Percentiles rank a stretch among this genome's conserved stretches.
These are phyloP conservation scores for Heliocidaris erythrogramma DNA, from an alignment of 35 echinoderm and acorn worm species.

Conservation along the genomic window DNA sequence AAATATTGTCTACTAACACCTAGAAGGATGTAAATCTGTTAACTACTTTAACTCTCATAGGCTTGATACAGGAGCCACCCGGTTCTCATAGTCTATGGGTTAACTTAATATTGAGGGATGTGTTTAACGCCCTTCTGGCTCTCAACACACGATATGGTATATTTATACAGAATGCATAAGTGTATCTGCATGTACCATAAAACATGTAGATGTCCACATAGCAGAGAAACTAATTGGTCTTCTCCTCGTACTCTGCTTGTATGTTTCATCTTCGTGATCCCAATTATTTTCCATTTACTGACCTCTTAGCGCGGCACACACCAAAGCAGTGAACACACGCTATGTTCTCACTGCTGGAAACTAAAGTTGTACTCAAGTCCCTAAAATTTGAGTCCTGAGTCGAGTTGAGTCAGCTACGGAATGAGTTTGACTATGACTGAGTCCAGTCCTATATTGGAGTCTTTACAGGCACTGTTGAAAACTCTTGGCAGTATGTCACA, in stretches of 20 bases:
- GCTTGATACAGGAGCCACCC: too few species aligned
- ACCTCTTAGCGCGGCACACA: neutral
- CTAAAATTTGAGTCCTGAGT: neutral
- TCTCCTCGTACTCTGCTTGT: neutral
- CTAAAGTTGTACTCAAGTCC: neutral
- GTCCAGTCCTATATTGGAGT: too few species aligned
- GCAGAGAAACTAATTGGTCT: neutral
- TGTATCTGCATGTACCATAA: neutral
- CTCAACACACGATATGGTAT: neutral
- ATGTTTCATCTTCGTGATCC: neutral
- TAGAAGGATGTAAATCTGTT: neutral
- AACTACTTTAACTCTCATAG: too few species aligned
- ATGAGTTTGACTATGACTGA: too few species aligned
- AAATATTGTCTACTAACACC: neutral
- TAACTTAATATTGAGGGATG: neutral
- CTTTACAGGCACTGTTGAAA: too few species aligned
- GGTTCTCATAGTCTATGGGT: too few species aligned
- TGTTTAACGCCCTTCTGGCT: neutral
- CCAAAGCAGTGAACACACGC: neutral
- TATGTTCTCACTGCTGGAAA: neutral
- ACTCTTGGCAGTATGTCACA: too few species aligned
- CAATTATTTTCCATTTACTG: slow-evolving; percentile 6
- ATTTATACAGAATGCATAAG: neutral
- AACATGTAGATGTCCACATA: neutral
- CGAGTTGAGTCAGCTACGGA: neutral